Percentiles rank a stretch among this genome's conserved stretches.
These are phyloP conservation scores for Sminthurides aquaticus DNA, from an alignment of 2,888 invertebrate genomes.

Conservation along the genomic window DNA sequence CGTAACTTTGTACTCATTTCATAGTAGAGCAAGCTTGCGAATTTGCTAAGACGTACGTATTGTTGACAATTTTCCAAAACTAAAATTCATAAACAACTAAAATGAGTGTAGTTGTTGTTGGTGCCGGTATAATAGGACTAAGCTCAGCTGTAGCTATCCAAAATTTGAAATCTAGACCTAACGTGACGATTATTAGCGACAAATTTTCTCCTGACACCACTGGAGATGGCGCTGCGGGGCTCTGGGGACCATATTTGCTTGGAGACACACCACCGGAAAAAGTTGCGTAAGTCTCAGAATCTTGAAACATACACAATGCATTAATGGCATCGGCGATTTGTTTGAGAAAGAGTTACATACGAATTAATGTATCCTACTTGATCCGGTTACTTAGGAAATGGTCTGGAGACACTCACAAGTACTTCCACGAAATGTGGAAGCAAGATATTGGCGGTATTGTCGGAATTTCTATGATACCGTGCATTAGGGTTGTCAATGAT, in stretches of 20 bases:
- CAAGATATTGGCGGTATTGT: slow-evolving; percentile 32
- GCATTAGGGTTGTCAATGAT: slow-evolving; percentile 23
- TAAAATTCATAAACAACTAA: too few species aligned
- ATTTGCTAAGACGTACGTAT: too few species aligned
- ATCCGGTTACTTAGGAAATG: too few species aligned
- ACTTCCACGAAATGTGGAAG: slow-evolving; percentile 36
- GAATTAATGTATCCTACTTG: too few species aligned
- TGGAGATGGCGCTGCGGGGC: slow-evolving; percentile 68
- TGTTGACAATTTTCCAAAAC: too few species aligned
- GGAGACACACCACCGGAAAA: slow-evolving; percentile 51
- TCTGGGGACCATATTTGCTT: slow-evolving; percentile 62
- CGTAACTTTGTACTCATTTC: too few species aligned
- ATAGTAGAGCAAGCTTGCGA: too few species aligned
- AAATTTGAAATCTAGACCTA: slow-evolving; percentile 51
- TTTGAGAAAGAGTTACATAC: too few species aligned
- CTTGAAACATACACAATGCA: background rate
- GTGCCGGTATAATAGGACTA: slow-evolving; percentile 67
- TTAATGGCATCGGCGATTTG: too few species aligned
- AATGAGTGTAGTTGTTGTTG: slow-evolving; percentile 58
- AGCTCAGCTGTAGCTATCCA: slow-evolving; percentile 62
- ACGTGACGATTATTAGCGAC: slow-evolving; percentile 61
- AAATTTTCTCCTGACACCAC: slow-evolving; percentile 65
- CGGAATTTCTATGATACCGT: slow-evolving; percentile 41
- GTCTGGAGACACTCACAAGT: slow-evolving; percentile 38
- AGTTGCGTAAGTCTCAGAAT: slow-evolving; percentile 16